phyloP scores from a whole-genome alignment of 2,113 vertebrate species.

The human region GRCh38 chr2:221457001-221457500 shows the following conservation, averaged over 20 bases:
- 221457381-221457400: conserved; percentile 82
- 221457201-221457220: conserved; percentile 66
- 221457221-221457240: conserved; percentile 62
- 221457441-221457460: conserved; percentile 81
- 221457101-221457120: neutral
- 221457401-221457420: conserved; percentile 79
- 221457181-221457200: conserved; percentile 51
- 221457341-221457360: conserved; percentile 78
- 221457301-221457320: conserved; percentile 77
- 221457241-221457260: conserved; percentile 80
- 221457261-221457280: conserved; percentile 81
- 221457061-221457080: conserved; percentile 44
- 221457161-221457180: conserved; percentile 65
- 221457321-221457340: conserved; percentile 80
- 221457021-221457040: conserved; percentile 55
- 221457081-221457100: conserved; percentile 50
- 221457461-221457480: conserved; percentile 70
- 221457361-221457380: conserved; percentile 82
- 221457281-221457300: conserved; percentile 78
- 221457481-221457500: conserved; percentile 78
- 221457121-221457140: conserved; percentile 66
- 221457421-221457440: conserved; percentile 78
- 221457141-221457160: conserved; percentile 74
- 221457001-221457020: conserved; percentile 38
- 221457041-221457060: conserved; percentile 48